Base-by-base conservation (phyloP, 2,113 vertebrate species). In the Lagenorhynchus albirostris region DNA sequence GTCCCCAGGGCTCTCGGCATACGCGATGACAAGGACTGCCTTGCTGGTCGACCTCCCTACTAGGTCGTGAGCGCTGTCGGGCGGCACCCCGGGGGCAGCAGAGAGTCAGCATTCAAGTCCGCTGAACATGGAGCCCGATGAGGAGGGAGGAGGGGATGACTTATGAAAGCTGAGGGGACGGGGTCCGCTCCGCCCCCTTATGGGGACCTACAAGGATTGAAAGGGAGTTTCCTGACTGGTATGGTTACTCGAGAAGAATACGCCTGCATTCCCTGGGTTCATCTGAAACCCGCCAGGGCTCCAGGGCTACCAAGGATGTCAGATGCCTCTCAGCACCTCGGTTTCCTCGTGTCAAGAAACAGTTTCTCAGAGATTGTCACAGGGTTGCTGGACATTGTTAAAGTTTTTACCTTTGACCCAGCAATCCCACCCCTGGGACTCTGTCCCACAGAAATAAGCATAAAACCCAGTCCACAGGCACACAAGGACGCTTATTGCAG, bases 11-110 rank as follows among this genome's bases (percentile, higher is more conserved):
- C 13, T 3, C 53, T 4, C 5, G 29, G 31, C 8, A 5, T 6
- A 2, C 0, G 1, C 0, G 1, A 12, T 25, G 9, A 20, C 7
- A 36, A 77, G 23, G n/a, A 58, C 3, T 36, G 20, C n/a, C 62
- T 74, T 55, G 38, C 88, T 53, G 50, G 36, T n/a, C 18, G 0
- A 2, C 58, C 41, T 70, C 68, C 15, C 10, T 21, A 2, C 6
- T 4, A 25, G 4, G 2, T 4, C 0, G 53, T 8, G 36, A 77
- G 21, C 3, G 0, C 62, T 20, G 12, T 14, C 13, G 2, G 70
- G 8, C 11, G 13, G 7, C 1, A 5, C 5, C 26, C 6, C 74
- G 31, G 11, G 58, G 3, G 44, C 15, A 3, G 31, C 80, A 9
- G 12, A 20, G 2, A 33, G 15, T 6, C 18, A 33, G 53, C 38